Base-by-base conservation (phyloP, 1,140 invertebrate species). In the Batillaria attramentaria region DNA sequence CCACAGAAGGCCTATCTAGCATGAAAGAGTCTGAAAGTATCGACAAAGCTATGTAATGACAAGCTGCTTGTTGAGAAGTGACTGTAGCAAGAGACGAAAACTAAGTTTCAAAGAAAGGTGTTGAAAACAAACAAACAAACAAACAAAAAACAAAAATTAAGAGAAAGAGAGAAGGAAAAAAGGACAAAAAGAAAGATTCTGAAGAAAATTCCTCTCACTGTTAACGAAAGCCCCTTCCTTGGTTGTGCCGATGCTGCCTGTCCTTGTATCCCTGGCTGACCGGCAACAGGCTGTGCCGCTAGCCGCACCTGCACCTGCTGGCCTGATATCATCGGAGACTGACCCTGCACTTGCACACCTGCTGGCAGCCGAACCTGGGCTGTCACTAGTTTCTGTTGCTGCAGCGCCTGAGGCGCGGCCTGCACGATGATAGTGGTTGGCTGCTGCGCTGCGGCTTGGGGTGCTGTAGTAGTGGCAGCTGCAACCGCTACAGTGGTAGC, bases 191-290 rank as follows among this genome's bases (percentile, higher is more conserved):
- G n/a, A n/a, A n/a, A n/a, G n/a, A n/a, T n/a, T n/a, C n/a, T n/a
- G n/a, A n/a, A n/a, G n/a, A 66, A 33, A 72, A 39, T 43, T 5
- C 46, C 1, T 88, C 90, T 92, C 91, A 97, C 95, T 89, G 96
- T 97, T 46, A 97, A 93, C 41, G 95, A 96, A 2, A 97, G 91
- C 35, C 95, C 95, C 86, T 92, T 92, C 83, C 91, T 92, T 28
- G 85, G 81, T 35, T 81, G 68, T 35, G 65, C 42, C 69, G 78
- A 70, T 77, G 85, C 39, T 76, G 68, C 31, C 41, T 66, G 69
- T n/a, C 69, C 46, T 31, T 79, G 68, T 73, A 72, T 28, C 41
- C 41, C 42, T n/a, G 60, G 46, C 28, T 57, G 39, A 3, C 78
- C 84, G 68, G 31, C 77, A 35, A 39, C 83, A 81, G 57, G 84